These are phyloP conservation scores for Strigamia transsilvanica DNA, from an alignment of 2,888 invertebrate species.

Conservation along the genomic window DNA sequence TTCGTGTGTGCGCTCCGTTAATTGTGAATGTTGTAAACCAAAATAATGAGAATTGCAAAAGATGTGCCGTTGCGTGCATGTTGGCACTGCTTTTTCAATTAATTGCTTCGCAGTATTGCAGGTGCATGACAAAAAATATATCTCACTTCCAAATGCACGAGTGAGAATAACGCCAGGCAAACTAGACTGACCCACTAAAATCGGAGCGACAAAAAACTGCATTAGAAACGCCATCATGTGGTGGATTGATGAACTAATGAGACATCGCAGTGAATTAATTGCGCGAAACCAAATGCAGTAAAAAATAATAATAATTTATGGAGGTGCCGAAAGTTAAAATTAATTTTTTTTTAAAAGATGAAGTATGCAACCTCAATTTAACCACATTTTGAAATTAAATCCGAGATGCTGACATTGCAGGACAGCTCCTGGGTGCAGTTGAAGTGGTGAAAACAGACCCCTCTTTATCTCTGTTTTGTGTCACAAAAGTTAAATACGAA, in stretches of 20 bases:
- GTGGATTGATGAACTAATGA: background rate
- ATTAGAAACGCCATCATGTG: background rate
- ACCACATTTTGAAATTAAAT: background rate
- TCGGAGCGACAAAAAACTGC: background rate
- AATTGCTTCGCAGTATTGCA: background rate
- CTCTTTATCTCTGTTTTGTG: background rate
- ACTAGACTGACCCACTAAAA: background rate
- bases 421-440: slow-evolving; percentile 6
- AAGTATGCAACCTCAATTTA: background rate
- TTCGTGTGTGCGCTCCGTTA: background rate
- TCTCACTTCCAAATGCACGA: background rate
- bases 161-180: background rate
- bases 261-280: background rate
- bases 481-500: background rate
- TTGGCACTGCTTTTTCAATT: background rate
- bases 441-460: background rate
- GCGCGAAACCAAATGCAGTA: background rate
- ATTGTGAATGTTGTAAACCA: background rate
- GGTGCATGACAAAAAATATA: background rate
- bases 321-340: background rate
- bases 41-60: background rate
- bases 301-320: background rate
- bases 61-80: background rate
- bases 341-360: background rate
- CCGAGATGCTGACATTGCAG: background rate